Base-by-base conservation (phyloP, 37 sponge, comb jelly and placozoan genomes). In the Hormiphora californensis region DNA sequence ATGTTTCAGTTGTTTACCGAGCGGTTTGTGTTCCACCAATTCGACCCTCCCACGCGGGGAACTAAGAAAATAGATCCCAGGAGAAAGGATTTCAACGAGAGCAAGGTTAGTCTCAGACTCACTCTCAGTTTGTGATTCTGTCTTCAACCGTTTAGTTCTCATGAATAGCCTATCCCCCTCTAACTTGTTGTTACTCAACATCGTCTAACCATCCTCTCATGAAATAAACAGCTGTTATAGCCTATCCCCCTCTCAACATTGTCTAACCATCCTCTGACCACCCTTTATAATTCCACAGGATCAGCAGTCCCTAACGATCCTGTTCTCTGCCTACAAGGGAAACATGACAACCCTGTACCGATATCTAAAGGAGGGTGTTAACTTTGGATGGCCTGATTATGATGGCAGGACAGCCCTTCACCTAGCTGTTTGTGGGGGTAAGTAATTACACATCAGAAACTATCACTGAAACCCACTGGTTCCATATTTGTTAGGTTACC, bases 331-430 rank as follows among this genome's bases (percentile, higher is more conserved):
- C 30, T 57, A 19, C n/a, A 57, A 57, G 30, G 61, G 61, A 4
- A 57, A 57, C 30, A 57, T 57, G 61, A 57, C 61, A 30, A 57
- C 61, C 7, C 61, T 57, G 7, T 57, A 57, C 61, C 61, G 61
- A 5, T 57, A 57, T 15, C 61, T 57, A 30, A 57, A 57, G 27
- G 55, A 63, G n/a, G 88, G 88, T 22, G 54, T 55, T 23, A 87
- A 69, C 69, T 69, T 87, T 85, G 88, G 55, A 22, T 55, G 46
- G 54, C 63, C 88, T 1, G 89, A 91, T 51, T 89, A 91, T 68
- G 91, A 91, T 32, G 89, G 89, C 0, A 63, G 91, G 43, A 88
- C 91, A 0, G 86, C 91, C 12, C 87, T 91, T 39, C 91, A 91
- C 44, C 67, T 91, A 11, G 91, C 89, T 21, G 91, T 86, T 23